Base-by-base conservation (phyloP, 2,888 invertebrate species). In the Spodoptera littoralis region DNA sequence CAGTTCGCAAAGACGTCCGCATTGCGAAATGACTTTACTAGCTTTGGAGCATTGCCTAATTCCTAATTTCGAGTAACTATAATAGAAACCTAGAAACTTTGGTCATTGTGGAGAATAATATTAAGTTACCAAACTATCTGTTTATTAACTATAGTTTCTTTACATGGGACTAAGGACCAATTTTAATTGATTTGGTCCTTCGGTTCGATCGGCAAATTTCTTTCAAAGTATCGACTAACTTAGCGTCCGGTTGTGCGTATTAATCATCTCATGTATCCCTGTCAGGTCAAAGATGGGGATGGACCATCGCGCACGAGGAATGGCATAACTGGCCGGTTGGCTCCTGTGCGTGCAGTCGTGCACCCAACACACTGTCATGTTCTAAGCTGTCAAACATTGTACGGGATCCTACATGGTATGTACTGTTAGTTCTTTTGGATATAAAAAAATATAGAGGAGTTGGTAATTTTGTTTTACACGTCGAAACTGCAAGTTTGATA, bases 291-390 rank as follows among this genome's bases (percentile, higher is more conserved):
- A 63, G 74, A 72, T 81, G 63, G 64, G 73, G 80, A 89, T 84
- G 88, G 89, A 75, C 81, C 85, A 87, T 79, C 84, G 84, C 76
- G 76, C 83, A 65, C 70, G 66, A 82, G 88, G 89, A 85, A 91
- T 75, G 88, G 84, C 77, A 70, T 73, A 74, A 63, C 72, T 68
- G 70, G 62, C 65, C 52, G 62, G 64, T 63, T 62, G 78, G 83
- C 84, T 84, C 74, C 84, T 77, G 86, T 86, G 80, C 82, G 81
- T 81, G 77, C 77, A 82, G 79, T 67, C 82, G 81, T 81, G 77
- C 77, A 82, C 79, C 69, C 55, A 24, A 45, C 36, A 18, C 42
- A 36, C 71, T 70, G 71, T 76, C 71, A 65, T 58, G 57, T 65
- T 58, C 22, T 52, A 50, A 65, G 24, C 30, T 11, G 42, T 74